These are phyloP conservation scores for Sepiola atlantica DNA, from an alignment of 2,888 invertebrate species.

Conservation along the genomic window DNA sequence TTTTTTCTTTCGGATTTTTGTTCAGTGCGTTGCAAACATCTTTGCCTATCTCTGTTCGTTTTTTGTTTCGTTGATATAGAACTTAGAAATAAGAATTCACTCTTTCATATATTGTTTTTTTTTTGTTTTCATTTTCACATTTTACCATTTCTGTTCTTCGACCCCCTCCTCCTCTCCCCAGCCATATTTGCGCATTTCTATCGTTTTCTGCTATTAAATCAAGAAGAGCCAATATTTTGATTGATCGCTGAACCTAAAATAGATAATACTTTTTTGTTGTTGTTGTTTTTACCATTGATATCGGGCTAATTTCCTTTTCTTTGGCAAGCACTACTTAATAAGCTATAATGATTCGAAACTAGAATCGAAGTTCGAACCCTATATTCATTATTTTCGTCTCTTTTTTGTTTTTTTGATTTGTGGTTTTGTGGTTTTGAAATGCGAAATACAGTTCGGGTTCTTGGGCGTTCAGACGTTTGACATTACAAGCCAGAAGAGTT, in stretches of 20 bases:
- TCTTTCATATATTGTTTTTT: neutral
- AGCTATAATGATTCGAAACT: too few species aligned
- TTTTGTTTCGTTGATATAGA: too few species aligned
- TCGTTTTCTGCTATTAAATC: neutral
- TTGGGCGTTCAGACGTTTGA: neutral
- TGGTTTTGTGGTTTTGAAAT: too few species aligned
- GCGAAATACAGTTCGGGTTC: neutral
- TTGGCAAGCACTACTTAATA: too few species aligned
- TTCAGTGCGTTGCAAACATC: too few species aligned
- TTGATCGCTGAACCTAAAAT: neutral
- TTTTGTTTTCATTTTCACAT: neutral
- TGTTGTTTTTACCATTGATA: neutral
- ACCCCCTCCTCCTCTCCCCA: neutral
- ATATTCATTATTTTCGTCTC: too few species aligned
- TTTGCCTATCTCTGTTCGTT: too few species aligned
- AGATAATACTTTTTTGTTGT: neutral
- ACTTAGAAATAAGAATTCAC: neutral
- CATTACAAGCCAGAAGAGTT: neutral
- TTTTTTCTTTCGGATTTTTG: neutral
- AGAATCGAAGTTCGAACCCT: too few species aligned
- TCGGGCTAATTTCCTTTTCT: too few species aligned
- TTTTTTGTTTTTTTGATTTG: too few species aligned
- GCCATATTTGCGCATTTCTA: neutral
- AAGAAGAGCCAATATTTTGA: neutral
- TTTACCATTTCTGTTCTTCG: neutral